Evolutionary conservation across 2,797 vertebrate genomes (phyloP), one percentile per base, ranked within the genome.

Genomic region (Chaunax sp.): DNA sequence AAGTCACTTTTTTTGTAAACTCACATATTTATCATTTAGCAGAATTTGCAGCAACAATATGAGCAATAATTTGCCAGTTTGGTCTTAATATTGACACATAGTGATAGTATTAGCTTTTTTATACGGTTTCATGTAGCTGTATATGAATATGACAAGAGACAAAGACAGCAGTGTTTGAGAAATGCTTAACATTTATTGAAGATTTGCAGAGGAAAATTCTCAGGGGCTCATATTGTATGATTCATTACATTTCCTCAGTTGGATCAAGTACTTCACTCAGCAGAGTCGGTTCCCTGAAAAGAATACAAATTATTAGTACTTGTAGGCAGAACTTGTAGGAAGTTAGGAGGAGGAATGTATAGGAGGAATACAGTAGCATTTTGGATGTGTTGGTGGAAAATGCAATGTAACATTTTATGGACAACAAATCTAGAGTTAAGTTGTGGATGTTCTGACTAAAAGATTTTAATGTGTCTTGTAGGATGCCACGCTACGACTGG

Each of bases 261-360:
- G 41, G 63, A 56, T 41, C 19, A 37, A 22, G 43, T 23, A 5
- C 23, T 28, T 87, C 61, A 91, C 60, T 90, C 90, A 54, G 88
- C 86, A 25, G 83, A 75, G 35, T 91, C 88, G 72, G 46, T 72
- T 70, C 88, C 90, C 90, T 90, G 62, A 64, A 81, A 77, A 5
- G 23, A 69, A 64, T 13, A 70, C 19, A 73, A 12, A 67, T 8
- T n/a, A 30, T 56, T 12, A 52, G 2, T 53, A 22, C 3, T 65
- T 41, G 1, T 4, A 19, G 20, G 7, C 13, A 51, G 14, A 38
- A 12, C 2, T 53, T 61, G 50, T 30, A n/a, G n/a, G n/a, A 30
- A 30, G 28, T 30, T 2, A 30, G n/a, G n/a, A n/a, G n/a, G n/a
- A n/a, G n/a, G n/a, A n/a, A n/a, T n/a, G n/a, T n/a, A n/a, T n/a